Base-by-base conservation (phyloP, 1,140 invertebrate genomes). In the Mactra quadrangularis region DNA sequence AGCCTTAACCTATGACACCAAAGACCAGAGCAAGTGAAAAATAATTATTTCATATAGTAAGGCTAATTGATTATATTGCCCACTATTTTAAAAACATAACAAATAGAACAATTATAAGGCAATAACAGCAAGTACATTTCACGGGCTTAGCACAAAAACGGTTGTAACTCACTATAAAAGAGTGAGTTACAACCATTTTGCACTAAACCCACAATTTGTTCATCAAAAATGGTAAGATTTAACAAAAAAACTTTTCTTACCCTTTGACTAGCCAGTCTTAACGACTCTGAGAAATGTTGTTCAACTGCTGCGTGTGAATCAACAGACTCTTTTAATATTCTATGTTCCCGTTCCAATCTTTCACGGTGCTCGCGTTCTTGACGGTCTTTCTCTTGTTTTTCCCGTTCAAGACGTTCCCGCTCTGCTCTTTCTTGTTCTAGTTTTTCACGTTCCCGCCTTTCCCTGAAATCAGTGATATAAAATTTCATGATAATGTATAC, bases 201-300 rank as follows among this genome's bases (percentile, higher is more conserved):
- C n/a, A n/a, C n/a, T n/a, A n/a, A n/a, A n/a, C n/a, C n/a, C n/a
- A n/a, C n/a, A n/a, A n/a, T n/a, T n/a, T n/a, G n/a, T n/a, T n/a
- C n/a, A n/a, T n/a, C n/a, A n/a, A n/a, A n/a, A n/a, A n/a, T n/a
- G n/a, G n/a, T n/a, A n/a, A n/a, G n/a, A n/a, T n/a, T n/a, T n/a
- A n/a, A n/a, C n/a, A n/a, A n/a, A n/a, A n/a, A n/a, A n/a, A 25
- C 4, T 4, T 31, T 57, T 82, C 83, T 60, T 87, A 97, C 96
- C 96, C 97, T 97, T 93, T 97, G 96, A 88, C 96, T 95, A 29
- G 96, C 96, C 62, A 96, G 93, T 91, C 96, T 95, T 35, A 98
- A 93, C 66, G 96, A 97, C 93, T 97, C 96, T 91, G 97, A 96
- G 92, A 98, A 98, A 94, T 98, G 97, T 90, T 97, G 96, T 86